Evolutionary conservation across 2,797 vertebrate genomes (phyloP).

Genomic region (Oreonectes daqikongensis): DNA sequence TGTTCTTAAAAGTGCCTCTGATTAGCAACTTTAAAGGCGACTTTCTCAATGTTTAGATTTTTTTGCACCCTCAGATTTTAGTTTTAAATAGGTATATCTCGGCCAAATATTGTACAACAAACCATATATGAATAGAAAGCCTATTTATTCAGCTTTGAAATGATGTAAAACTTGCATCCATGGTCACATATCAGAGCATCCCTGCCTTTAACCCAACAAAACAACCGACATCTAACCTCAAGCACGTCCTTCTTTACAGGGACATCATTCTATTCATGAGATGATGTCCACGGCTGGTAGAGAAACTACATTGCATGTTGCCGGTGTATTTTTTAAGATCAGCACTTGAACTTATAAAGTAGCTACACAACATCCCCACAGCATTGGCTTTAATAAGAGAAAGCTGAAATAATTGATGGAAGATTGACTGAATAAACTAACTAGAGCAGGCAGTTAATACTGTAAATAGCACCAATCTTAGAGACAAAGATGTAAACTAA

Average conservation of each 20-base stretch:
- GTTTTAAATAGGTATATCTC: no score
- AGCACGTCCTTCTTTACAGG: constrained; percentile 12
- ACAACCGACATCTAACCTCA: not conserved
- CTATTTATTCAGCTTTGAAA: no score
- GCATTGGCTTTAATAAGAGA: constrained; percentile 74
- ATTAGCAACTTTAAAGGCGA: no score
- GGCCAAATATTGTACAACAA: no score
- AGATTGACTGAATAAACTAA: constrained; percentile 65
- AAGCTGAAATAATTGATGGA: constrained; percentile 65
- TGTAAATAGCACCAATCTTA: constrained; percentile 42
- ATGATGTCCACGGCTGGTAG: constrained; percentile 60
- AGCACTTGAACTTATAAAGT: constrained; percentile 71
- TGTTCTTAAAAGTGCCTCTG: no score
- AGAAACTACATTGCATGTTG: constrained; percentile 57
- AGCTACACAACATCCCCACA: constrained; percentile 68
- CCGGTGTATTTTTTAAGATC: constrained; percentile 73
- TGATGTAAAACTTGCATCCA: no score
- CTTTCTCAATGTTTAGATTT: no score
- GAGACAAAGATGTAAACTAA: constrained; percentile 31
- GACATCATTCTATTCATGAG: constrained; percentile 21
- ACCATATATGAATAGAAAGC: no score
- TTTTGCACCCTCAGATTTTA: no score
- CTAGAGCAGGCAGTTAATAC: constrained; percentile 55
- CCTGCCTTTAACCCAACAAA: constrained; percentile 12
- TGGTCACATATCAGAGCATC: not conserved